Conservation (phyloP, 2,797 vertebrate genomes). For the Morus bassanus region DNA sequence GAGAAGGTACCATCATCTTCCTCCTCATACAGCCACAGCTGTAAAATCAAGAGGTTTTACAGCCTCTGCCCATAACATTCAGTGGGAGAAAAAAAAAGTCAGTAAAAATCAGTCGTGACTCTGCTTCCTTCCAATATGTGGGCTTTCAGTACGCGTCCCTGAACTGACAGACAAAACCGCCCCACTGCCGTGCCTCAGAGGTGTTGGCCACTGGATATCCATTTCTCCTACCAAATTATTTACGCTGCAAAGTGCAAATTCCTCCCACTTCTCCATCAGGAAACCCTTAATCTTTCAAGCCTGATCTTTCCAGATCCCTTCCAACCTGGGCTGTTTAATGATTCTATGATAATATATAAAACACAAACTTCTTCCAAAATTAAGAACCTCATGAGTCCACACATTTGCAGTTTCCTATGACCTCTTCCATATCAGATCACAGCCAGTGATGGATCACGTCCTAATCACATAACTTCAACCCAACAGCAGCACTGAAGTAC, state of each 20-base stretch:
- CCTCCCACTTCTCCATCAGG: not conserved
- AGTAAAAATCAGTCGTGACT: not conserved
- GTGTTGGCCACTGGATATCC: not conserved
- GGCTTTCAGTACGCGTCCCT: not conserved
- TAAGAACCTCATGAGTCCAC: not conserved
- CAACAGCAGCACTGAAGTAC: not conserved
- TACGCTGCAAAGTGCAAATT: not conserved
- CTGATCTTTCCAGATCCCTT: not conserved
- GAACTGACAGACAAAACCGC: not conserved
- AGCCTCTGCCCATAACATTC: not conserved
- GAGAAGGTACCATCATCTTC: not conserved
- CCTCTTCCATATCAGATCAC: not conserved
- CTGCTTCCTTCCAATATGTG: not conserved
- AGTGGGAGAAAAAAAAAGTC: not conserved
- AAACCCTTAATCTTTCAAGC: not conserved
- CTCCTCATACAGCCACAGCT: not conserved
- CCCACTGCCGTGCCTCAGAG: fast-evolving
- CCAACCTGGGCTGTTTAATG: not conserved
- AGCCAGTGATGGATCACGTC: not conserved
- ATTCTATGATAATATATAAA: not conserved
- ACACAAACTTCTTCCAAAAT: not conserved
- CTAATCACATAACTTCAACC: not conserved
- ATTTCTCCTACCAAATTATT: not conserved
- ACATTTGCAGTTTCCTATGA: not conserved
- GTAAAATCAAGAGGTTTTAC: not conserved